Conservation (phyloP, 2,113 vertebrate species). For the Microtus ochrogaster region DNA sequence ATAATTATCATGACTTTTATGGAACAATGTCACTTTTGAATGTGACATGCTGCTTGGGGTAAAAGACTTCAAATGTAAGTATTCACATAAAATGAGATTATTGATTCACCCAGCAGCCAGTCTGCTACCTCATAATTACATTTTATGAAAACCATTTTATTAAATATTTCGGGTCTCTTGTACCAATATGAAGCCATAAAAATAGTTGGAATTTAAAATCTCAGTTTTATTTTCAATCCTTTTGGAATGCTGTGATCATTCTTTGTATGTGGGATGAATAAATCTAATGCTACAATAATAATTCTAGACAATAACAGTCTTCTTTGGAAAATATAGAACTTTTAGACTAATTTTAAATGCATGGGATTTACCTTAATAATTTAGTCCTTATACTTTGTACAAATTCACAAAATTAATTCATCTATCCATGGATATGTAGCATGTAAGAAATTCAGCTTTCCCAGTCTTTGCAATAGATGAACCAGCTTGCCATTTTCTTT, state of each 20-base stretch:
- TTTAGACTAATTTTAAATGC: background rate
- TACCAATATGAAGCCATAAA: background rate
- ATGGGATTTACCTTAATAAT: background rate
- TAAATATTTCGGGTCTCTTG: conserved; percentile 55
- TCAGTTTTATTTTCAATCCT: background rate
- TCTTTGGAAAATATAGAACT: background rate
- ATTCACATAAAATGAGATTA: conserved; percentile 74
- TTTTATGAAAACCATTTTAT: conserved; percentile 68
- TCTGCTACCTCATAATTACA: conserved; percentile 49
- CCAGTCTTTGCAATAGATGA: background rate
- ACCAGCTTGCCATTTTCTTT: background rate
- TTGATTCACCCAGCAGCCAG: conserved; percentile 68
- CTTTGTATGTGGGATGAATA: background rate
- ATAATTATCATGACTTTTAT: conserved; percentile 76
- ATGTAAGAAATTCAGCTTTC: background rate
- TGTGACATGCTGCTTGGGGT: conserved; percentile 61
- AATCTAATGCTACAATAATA: background rate
- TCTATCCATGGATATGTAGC: background rate
- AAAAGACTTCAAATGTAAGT: conserved; percentile 71
- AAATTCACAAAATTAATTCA: background rate
- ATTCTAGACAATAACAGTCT: background rate
- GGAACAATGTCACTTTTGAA: conserved; percentile 73
- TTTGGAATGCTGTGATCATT: conserved; percentile 26
- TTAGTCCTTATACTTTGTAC: background rate
- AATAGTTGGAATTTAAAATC: background rate